Percentiles rank a stretch among this genome's conserved stretches.
Conservation (phyloP, 2,888 invertebrate genomes). For the Liposcelis brunnea region DNA sequence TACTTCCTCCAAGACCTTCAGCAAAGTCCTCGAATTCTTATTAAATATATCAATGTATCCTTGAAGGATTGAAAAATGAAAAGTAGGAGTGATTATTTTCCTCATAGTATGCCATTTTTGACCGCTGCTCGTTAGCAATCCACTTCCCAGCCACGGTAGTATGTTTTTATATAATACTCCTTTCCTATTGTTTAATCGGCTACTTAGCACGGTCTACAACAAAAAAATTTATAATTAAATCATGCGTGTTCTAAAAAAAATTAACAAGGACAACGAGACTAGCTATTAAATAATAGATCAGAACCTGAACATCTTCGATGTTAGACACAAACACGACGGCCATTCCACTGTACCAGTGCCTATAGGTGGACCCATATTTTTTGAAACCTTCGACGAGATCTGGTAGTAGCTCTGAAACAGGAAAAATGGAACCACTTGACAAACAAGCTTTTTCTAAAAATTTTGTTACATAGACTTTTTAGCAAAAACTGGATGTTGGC, state of each 20-base stretch:
- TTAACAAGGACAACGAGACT: too few relatives aligned
- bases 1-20: slow-evolving; percentile 35
- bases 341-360: slow-evolving; percentile 11
- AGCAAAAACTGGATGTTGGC: too few relatives aligned
- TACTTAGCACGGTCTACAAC: slow-evolving; percentile 48
- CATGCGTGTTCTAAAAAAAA: too few relatives aligned
- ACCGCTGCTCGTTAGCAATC: slow-evolving; percentile 54
- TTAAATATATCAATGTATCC: slow-evolving; percentile 71
- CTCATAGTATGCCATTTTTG: slow-evolving; percentile 70
- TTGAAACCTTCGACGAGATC: not conserved
- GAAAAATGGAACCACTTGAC: too few relatives aligned
- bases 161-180: slow-evolving; percentile 62
- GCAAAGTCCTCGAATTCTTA: slow-evolving; percentile 36
- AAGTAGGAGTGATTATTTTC: slow-evolving; percentile 70
- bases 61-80: slow-evolving; percentile 71
- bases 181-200: slow-evolving; percentile 65
- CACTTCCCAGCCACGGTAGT: slow-evolving; percentile 69
- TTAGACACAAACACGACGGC: not conserved
- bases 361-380: slow-evolving; percentile 11
- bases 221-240: too few relatives aligned
- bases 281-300: too few relatives aligned
- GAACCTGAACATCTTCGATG: not conserved
- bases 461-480: too few relatives aligned
- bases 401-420: not conserved
- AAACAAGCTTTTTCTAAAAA: too few relatives aligned